Percentiles rank a stretch among this genome's conserved stretches.
Conservation (phyloP, 1,140 invertebrate genomes). For the Tetraneura akinire region DNA sequence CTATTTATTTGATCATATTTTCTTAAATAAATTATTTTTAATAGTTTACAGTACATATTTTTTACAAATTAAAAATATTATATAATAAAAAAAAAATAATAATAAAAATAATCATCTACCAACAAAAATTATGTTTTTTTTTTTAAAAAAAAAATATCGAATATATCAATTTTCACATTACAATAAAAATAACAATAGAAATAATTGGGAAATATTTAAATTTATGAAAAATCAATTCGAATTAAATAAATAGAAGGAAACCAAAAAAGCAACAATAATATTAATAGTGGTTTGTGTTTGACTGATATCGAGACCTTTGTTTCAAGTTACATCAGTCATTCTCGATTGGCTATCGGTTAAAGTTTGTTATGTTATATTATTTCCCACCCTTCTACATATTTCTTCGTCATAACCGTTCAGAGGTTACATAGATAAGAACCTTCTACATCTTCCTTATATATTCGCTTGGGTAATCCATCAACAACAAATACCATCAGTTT, state of each 20-base stretch:
- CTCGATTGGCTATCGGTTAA: slow-evolving; percentile 25
- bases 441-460: slow-evolving; percentile 17
- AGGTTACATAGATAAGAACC: slow-evolving; percentile 39
- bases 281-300: slow-evolving; percentile 17
- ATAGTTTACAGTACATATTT: no score
- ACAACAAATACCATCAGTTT: slow-evolving; percentile 20
- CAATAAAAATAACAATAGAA: background rate
- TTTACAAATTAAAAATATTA: no score
- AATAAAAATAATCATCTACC: no score
- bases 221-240: background rate
- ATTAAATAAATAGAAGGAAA: background rate
- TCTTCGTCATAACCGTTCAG: slow-evolving; percentile 10
- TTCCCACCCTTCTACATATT: background rate
- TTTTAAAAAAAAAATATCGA: no score
- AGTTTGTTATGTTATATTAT: slow-evolving; percentile 43
- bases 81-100: no score
- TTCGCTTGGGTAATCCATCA: slow-evolving; percentile 26
- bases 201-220: background rate
- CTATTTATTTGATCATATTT: no score
- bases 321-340: slow-evolving; percentile 44
- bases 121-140: no score
- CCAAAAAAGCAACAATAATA: background rate
- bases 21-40: no score
- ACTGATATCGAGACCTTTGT: slow-evolving; percentile 36
- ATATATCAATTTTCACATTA: no score